Conservation (phyloP, 1,140 invertebrate genomes). For the Probaryconus sp. region DNA sequence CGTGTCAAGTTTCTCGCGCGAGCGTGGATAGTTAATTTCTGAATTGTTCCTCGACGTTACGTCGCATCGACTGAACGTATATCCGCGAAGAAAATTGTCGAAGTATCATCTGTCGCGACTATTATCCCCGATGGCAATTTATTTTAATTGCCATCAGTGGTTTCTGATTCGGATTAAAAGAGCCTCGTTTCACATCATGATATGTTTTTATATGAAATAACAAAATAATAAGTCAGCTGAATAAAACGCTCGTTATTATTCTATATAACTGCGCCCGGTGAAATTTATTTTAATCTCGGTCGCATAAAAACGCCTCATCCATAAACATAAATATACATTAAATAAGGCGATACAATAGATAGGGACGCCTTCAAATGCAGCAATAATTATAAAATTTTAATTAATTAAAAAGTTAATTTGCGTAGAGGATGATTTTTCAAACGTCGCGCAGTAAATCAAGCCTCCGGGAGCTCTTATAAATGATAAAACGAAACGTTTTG, state of each 20-base stretch:
- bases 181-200: conserved; percentile 26
- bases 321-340: conserved; percentile 6
- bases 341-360: conserved; percentile 27
- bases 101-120: no score
- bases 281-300: no score
- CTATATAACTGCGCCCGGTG: not conserved
- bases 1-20: conserved; percentile 14
- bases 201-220: conserved; percentile 12
- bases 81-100: no score
- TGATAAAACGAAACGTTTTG: conserved; percentile 53
- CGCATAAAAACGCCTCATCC: no score
- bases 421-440: conserved; percentile 30
- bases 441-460: conserved; percentile 41
- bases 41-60: no score
- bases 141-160: conserved; percentile 7
- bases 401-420: conserved; percentile 44
- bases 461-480: conserved; percentile 19
- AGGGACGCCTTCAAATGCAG: not conserved
- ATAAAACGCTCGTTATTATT: conserved; percentile 7
- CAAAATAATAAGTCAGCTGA: not conserved
- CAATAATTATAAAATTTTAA: conserved; percentile 28
- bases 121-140: conserved; percentile 23
- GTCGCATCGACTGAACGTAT: no score
- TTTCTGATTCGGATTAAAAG: no score
- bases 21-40: not conserved